Conservation (phyloP, 2,888 invertebrate genomes). For the Petrophora chlorosata region DNA sequence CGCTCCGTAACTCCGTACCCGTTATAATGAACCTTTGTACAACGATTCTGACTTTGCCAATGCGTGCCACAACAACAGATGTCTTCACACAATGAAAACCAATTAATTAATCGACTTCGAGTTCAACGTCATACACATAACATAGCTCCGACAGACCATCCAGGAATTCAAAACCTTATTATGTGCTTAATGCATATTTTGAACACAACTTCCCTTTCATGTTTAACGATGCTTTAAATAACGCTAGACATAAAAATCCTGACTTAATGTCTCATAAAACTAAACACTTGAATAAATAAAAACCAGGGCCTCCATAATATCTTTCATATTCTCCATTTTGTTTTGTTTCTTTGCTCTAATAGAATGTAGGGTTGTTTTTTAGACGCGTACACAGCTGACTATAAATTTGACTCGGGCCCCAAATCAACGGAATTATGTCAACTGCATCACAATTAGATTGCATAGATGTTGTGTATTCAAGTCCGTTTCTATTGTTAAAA, state of each 20-base stretch:
- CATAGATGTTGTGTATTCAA: conserved; percentile 59
- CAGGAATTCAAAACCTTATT: conserved; percentile 11
- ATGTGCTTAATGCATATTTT: conserved; percentile 35
- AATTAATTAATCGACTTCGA: conserved; percentile 26
- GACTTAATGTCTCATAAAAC: conserved; percentile 61
- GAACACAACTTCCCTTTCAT: conserved; percentile 50
- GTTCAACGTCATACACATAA: conserved; percentile 5
- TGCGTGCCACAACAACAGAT: conserved; percentile 41
- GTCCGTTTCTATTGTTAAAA: conserved; percentile 55
- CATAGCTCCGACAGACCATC: too few relatives aligned
- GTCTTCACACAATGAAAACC: conserved; percentile 38
- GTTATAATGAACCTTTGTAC: conserved; percentile 31
- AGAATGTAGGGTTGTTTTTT: conserved; percentile 37
- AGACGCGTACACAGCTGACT: conserved; percentile 50
- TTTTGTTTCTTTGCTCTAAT: conserved; percentile 37
- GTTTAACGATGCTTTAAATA: conserved; percentile 64
- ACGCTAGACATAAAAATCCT: conserved; percentile 57
- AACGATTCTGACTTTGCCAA: conserved; percentile 34
- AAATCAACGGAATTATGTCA: conserved; percentile 68
- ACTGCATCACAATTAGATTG: conserved; percentile 61
- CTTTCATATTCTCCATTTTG: conserved; percentile 40
- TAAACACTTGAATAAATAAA: conserved; percentile 65
- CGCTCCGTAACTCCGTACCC: conserved; percentile 8
- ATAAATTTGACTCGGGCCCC: conserved; percentile 62
- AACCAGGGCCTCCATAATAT: conserved; percentile 43